These are phyloP conservation scores for Papilio aristodemus DNA, from an alignment of 1,140 invertebrate species.

Conservation along the genomic window DNA sequence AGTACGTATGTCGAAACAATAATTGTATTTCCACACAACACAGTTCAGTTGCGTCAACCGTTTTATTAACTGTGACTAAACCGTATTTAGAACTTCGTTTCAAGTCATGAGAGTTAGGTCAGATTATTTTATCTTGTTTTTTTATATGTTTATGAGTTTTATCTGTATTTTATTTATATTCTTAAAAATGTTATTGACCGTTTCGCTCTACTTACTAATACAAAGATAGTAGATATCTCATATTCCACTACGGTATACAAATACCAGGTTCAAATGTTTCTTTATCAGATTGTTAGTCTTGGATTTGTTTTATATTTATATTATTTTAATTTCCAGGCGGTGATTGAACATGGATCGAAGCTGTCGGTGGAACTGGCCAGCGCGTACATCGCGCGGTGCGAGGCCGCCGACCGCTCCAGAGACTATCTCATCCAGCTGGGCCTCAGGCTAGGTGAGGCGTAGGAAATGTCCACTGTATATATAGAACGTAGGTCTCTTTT, in stretches of 20 bases:
- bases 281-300: no score
- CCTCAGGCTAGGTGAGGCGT: slow-evolving; percentile 66
- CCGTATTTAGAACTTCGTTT: slow-evolving; percentile 3
- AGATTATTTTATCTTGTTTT: not conserved
- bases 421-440: slow-evolving; percentile 73
- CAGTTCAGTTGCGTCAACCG: slow-evolving; percentile 4
- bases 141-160: no score
- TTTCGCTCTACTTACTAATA: no score
- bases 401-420: slow-evolving; percentile 39
- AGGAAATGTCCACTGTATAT: not conserved
- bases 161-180: no score
- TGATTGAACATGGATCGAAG: slow-evolving; percentile 83
- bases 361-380: slow-evolving; percentile 79
- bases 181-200: no score
- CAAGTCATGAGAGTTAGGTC: not conserved
- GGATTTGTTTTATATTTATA: not conserved
- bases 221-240: no score
- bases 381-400: slow-evolving; percentile 73
- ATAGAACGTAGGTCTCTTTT: no score
- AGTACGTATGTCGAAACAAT: not conserved
- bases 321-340: slow-evolving; percentile 70
- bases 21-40: not conserved
- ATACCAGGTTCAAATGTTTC: no score
- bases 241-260: no score
- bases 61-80: slow-evolving; percentile 14